phyloP scores from a whole-genome alignment of 2,113 vertebrate species.

The Chrysochloris asiatica region DNA sequence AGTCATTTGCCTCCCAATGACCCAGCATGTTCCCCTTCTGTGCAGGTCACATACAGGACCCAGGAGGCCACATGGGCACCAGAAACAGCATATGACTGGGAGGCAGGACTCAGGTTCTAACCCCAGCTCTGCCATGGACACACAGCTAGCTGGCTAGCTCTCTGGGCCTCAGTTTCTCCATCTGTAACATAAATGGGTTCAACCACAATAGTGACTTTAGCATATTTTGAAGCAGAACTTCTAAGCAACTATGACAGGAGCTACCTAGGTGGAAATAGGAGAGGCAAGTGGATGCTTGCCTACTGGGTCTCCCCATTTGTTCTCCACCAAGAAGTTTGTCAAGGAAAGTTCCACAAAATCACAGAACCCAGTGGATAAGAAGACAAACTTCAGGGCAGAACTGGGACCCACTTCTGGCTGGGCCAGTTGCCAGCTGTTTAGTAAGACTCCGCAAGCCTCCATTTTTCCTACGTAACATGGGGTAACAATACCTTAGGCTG shows the following conservation, averaged over 20 bases:
- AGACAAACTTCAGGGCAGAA: background rate
- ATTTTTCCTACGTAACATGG: background rate
- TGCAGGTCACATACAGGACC: background rate
- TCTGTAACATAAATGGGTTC: background rate
- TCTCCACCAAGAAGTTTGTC: background rate
- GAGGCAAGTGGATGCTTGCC: background rate
- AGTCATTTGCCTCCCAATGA: background rate
- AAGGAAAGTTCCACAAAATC: background rate
- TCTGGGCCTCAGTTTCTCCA: background rate
- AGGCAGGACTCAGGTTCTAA: background rate
- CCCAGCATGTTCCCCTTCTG: background rate
- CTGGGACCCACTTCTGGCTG: background rate
- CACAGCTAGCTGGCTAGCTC: background rate
- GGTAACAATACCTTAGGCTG: background rate
- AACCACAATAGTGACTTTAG: background rate
- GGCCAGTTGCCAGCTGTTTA: background rate
- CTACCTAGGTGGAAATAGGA: rapidly evolving
- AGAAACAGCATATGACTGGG: background rate
- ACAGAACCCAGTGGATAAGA: background rate
- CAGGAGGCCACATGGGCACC: background rate
- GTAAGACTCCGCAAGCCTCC: background rate
- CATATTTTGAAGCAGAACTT: background rate
- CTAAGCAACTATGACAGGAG: background rate
- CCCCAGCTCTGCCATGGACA: background rate
- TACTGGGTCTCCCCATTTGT: background rate